These are phyloP conservation scores for Periparus ater DNA, from an alignment of 2,797 vertebrate genomes.

Conservation along the genomic window DNA sequence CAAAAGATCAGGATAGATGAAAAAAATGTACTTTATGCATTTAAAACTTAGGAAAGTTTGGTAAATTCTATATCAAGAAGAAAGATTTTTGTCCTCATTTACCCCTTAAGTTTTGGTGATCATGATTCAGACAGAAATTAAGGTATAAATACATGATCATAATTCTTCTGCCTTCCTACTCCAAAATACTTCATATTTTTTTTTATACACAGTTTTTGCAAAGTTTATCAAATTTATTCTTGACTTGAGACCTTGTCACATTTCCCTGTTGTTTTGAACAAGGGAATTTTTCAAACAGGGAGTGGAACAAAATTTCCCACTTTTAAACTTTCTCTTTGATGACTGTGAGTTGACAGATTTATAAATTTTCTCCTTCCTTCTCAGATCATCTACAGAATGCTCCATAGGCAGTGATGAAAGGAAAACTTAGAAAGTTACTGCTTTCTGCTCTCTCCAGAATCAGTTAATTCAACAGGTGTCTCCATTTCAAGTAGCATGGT, in stretches of 20 bases:
- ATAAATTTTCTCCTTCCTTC: not conserved
- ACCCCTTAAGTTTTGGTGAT: not conserved
- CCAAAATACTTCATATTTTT: not conserved
- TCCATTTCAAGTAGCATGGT: not conserved
- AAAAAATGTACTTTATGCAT: not conserved
- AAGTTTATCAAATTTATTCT: not conserved
- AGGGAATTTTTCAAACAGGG: not conserved
- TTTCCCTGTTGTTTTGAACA: not conserved
- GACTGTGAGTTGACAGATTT: not conserved
- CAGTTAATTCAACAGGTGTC: not conserved
- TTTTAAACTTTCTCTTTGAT: not conserved
- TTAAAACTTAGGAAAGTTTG: not conserved
- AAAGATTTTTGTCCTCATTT: not conserved
- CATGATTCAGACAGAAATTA: not conserved
- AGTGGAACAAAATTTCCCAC: not conserved
- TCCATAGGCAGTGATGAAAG: not conserved
- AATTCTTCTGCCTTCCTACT: not conserved
- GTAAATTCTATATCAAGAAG: not conserved
- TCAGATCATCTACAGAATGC: not conserved
- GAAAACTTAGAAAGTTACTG: not conserved
- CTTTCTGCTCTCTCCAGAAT: not conserved
- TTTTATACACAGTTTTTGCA: not conserved
- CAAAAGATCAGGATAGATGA: not conserved
- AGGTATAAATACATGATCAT: not conserved
- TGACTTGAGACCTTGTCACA: not conserved